These are phyloP conservation scores for Yponomeuta evonymella DNA, from an alignment of 2,888 invertebrate genomes.

Conservation along the genomic window DNA sequence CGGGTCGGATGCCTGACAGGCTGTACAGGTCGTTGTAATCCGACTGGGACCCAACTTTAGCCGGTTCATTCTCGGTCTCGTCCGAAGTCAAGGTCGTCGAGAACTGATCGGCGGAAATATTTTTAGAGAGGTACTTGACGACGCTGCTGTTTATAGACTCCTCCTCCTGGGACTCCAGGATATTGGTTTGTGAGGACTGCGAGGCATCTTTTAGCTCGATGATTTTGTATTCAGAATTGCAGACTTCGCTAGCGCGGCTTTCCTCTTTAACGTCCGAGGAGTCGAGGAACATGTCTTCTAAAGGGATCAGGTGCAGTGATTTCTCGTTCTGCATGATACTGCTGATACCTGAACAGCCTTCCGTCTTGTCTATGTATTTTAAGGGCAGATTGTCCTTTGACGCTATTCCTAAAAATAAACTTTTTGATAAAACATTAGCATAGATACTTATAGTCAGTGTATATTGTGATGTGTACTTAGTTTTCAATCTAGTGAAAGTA, in stretches of 20 bases:
- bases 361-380: not conserved
- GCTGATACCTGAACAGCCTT: not conserved
- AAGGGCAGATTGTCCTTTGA: not conserved
- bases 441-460: not conserved
- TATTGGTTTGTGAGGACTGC: not conserved
- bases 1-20: not conserved
- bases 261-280: not conserved
- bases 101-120: not conserved
- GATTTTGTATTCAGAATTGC: not conserved
- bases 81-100: not conserved
- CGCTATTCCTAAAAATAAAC: not conserved
- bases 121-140: not conserved
- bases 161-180: not conserved
- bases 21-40: not conserved
- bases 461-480: too few species aligned
- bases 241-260: not conserved
- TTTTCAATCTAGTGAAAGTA: too few species aligned
- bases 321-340: not conserved
- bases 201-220: not conserved
- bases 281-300: not conserved
- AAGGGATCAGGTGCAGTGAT: not conserved
- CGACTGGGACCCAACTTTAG: not conserved
- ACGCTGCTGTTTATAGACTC: not conserved
- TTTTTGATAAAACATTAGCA: not conserved
- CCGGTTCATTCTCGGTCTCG: not conserved